Conservation (phyloP, 2,113 vertebrate genomes). For the Rynchops niger region DNA sequence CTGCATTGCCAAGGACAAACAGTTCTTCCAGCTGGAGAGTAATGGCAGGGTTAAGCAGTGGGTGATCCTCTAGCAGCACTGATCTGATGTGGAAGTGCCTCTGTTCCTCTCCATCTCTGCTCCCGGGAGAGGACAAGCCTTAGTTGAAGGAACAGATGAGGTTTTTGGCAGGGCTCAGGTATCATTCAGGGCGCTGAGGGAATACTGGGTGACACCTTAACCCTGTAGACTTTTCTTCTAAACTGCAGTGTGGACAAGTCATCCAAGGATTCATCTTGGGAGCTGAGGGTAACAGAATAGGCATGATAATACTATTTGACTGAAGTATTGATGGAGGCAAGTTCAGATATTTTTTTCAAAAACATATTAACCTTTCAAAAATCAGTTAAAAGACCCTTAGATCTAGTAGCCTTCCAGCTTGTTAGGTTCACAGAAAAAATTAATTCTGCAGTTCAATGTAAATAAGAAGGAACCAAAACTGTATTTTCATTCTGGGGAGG, state of each 20-base stretch:
- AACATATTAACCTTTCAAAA: neutral
- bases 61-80: neutral
- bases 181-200: neutral
- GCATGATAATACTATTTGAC: neutral
- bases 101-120: neutral
- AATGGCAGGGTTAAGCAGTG: neutral
- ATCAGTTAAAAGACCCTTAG: neutral
- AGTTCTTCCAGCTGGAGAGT: neutral
- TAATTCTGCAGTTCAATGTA: neutral
- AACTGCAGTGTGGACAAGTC: neutral
- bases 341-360: neutral
- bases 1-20: neutral
- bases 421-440: neutral
- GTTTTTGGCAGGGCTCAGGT: neutral
- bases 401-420: neutral
- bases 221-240: neutral
- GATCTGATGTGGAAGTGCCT: rapidly evolving
- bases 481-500: neutral
- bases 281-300: neutral
- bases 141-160: neutral
- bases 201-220: neutral
- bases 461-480: neutral
- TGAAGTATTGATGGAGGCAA: neutral
- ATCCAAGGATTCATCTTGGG: neutral
- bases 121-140: neutral